Base-by-base conservation (phyloP, 2,888 invertebrate species). In the Neria commutata region DNA sequence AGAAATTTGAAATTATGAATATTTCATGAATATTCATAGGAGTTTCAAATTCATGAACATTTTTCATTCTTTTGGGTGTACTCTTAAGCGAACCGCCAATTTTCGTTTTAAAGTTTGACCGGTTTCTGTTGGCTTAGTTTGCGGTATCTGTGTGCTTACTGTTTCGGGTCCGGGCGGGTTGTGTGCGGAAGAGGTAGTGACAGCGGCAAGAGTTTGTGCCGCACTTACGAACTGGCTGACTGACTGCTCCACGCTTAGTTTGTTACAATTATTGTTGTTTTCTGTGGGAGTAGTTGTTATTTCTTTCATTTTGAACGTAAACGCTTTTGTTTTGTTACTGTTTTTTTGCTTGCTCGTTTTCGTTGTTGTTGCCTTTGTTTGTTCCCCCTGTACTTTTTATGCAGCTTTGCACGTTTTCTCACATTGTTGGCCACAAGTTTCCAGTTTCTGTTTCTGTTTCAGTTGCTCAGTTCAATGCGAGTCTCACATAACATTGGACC, bases 381-480 rank as follows among this genome's bases (percentile, higher is more conserved):
- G 49, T 56, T 50, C 23, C 19, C 53, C 33, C 52, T 47, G 29
- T 62, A 53, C 14, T 50, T n/a, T n/a, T n/a, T n/a, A n/a, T n/a
- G n/a, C n/a, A 53, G 55, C 53, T 58, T 37, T 37, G 6, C 5
- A 42, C 42, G 21, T 42, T 19, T 42, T 42, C 42, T 42, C 19
- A 14, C 42, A 42, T 42, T 21, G 42, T 42, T 42, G 59, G 62
- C 60, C 58, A 62, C 54, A 68, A 42, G 68, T 64, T 76, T 75
- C 75, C 74, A 76, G 78, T 73, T 74, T 59, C 54, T 52, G 56
- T 46, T 42, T 42, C 21, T 21, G 56, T 50, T 63, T 75, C 67
- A 76, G 76, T 76, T 58, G 49, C 62, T 75, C 67, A 76, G 76
- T 76, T 74, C 62, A 69, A 71, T 67, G 69, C 64, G 63, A 70